Base-by-base conservation (phyloP, 2,797 vertebrate genomes). In the Leptatherina wallacei region DNA sequence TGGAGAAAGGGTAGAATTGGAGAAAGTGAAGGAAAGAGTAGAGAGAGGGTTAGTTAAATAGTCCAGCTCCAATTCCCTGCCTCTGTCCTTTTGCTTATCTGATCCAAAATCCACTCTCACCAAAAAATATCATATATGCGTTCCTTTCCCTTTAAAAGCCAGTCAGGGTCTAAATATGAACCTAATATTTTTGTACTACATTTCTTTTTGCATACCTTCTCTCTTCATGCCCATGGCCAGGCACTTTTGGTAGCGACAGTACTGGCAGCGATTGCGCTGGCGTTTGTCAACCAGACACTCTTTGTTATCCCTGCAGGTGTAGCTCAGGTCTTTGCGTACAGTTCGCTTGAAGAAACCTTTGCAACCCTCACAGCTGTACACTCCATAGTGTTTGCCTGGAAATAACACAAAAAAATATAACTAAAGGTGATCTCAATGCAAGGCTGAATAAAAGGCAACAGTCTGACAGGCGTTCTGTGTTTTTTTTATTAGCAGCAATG, bases 331-430 rank as follows among this genome's bases (percentile, higher is more conserved):
- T 90, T 99, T 99, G 79, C 98, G 92, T 59, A 99, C 96, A 0
- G 98, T 98, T 75, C 97, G 94, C 88, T 99, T 99, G 87, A 99
- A 99, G 92, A 99, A 99, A 42, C 97, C 97, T 88, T 98, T 99
- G 91, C 97, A 98, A 69, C 98, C 98, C 85, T 98, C 98, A 20
- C 98, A 99, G 85, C 97, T 98, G 92, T 98, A 97, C 52, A 99
- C 98, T 0, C 97, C 95, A 16, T 96, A 96, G 90, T 99, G 98
- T 89, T 99, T 99, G 58, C 98, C 98, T 99, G 86, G 24, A 70
- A 76, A 77, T 74, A 20, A 73, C 22, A 71, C 24, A 79, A 63
- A 65, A 55, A 44, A 42, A 44, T n/a, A 13, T 22, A 11, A 7
- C 6, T n/a, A 14, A 2, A 62, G 36, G 66, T 38, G 30, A 70